These are phyloP conservation scores for Camelus bactrianus DNA, from an alignment of 2,113 vertebrate genomes.

Conservation along the genomic window DNA sequence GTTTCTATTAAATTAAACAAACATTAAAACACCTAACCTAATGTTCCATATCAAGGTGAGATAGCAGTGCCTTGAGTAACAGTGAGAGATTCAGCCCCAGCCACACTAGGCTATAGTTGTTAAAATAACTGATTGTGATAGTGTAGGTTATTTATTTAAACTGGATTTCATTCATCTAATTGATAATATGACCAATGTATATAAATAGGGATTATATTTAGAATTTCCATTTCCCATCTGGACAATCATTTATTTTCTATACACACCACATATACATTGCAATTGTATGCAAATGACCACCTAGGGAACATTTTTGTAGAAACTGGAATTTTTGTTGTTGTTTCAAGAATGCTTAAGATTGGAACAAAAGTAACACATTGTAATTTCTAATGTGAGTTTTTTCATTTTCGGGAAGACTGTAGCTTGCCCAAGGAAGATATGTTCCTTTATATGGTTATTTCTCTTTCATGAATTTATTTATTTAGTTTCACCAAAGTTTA, in stretches of 20 bases:
- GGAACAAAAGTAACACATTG: slow-evolving; percentile 73
- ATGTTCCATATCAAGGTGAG: neutral
- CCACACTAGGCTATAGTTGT: neutral
- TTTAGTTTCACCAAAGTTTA: slow-evolving; percentile 61
- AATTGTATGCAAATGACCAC: slow-evolving; percentile 60
- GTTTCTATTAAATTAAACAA: slow-evolving; percentile 16
- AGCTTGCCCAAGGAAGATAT: slow-evolving; percentile 75
- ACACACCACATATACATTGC: slow-evolving; percentile 11
- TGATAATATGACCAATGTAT: neutral
- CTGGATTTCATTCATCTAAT: slow-evolving; percentile 29
- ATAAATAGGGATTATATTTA: slow-evolving; percentile 54
- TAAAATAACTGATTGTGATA: neutral
- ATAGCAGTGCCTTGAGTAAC: neutral
- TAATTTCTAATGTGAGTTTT: slow-evolving; percentile 72
- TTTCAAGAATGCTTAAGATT: slow-evolving; percentile 67
- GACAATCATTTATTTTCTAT: slow-evolving; percentile 43
- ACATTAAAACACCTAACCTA: neutral
- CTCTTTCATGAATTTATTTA: slow-evolving; percentile 77
- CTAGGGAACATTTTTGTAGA: slow-evolving; percentile 69
- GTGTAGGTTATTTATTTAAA: neutral
- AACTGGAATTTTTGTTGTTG: slow-evolving; percentile 33
- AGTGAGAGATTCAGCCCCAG: neutral
- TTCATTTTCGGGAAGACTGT: slow-evolving; percentile 74
- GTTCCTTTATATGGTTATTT: slow-evolving; percentile 67
- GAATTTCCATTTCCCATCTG: slow-evolving; percentile 37